Percentiles rank a stretch among this genome's conserved stretches.
These are phyloP conservation scores for Amaurobius ferox DNA, from an alignment of 2,888 invertebrate species.

Conservation along the genomic window DNA sequence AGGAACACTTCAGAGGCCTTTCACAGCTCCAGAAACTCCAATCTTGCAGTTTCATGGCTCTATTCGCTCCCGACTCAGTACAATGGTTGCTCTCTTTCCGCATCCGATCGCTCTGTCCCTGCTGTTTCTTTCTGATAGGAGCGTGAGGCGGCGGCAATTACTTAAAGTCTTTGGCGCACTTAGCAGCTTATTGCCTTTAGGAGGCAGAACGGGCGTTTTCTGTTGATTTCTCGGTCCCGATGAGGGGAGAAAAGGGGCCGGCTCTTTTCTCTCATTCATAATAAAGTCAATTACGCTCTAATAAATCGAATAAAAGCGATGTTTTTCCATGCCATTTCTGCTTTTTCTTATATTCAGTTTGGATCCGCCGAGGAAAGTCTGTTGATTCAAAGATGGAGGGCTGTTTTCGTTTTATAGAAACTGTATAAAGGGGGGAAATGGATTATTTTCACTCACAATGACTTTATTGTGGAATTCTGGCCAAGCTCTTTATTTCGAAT, in stretches of 20 bases:
- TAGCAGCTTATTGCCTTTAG: conserved; percentile 63
- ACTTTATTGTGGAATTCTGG: neutral
- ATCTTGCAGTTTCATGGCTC: conserved; percentile 52
- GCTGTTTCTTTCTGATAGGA: conserved; percentile 68
- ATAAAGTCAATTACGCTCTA: conserved; percentile 71
- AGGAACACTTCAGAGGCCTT: conserved; percentile 12
- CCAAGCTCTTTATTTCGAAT: neutral
- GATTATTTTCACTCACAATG: neutral
- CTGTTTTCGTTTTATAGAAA: neutral
- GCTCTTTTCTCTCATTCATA: conserved; percentile 54
- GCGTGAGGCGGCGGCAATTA: conserved; percentile 57
- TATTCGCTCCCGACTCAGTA: conserved; percentile 56
- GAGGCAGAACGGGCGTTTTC: conserved; percentile 28
- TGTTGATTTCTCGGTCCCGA: conserved; percentile 55
- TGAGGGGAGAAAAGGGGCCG: conserved; percentile 29
- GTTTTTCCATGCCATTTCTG: conserved; percentile 54
- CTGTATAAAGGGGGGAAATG: neutral
- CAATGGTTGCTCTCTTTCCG: conserved; percentile 46
- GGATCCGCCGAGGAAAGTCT: neutral
- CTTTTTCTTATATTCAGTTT: conserved; percentile 10
- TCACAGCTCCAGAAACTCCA: conserved; percentile 37
- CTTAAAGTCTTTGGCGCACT: conserved; percentile 65
- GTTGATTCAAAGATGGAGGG: conserved; percentile 10
- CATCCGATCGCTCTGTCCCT: conserved; percentile 27
- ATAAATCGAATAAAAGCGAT: conserved; percentile 70